These are phyloP conservation scores for Podabrus alpinus DNA, from an alignment of 2,888 invertebrate species.

Conservation along the genomic window DNA sequence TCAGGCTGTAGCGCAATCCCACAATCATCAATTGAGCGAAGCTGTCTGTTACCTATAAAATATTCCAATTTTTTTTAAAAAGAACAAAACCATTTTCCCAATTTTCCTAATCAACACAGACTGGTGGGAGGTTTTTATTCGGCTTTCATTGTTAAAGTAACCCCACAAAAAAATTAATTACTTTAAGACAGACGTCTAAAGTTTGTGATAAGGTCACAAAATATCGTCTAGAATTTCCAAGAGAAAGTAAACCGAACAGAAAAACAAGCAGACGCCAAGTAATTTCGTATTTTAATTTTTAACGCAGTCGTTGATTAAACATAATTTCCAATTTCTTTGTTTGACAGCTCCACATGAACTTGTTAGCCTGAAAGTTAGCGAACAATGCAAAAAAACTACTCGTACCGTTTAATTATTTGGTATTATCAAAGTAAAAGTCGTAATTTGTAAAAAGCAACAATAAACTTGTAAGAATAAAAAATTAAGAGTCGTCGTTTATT, in stretches of 20 bases:
- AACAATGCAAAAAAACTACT: not conserved
- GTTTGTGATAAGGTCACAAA: not conserved
- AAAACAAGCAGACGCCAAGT: not conserved
- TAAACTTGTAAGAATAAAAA: not conserved
- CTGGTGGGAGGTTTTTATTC: not conserved
- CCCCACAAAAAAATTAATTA: not conserved
- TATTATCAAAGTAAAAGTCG: not conserved
- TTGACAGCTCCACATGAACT: not conserved
- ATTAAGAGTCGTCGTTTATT: not conserved
- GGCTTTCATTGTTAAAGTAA: not conserved
- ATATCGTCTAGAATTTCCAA: not conserved
- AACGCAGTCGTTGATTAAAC: not conserved
- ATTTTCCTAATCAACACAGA: not conserved
- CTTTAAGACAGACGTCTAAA: not conserved
- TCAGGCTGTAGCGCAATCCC: no score
- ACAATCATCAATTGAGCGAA: not conserved
- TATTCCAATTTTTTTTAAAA: not conserved
- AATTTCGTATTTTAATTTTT: not conserved
- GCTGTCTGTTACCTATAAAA: not conserved
- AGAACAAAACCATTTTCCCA: not conserved
- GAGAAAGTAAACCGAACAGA: not conserved
- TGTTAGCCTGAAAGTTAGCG: not conserved
- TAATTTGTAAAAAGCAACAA: not conserved
- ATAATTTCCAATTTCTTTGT: not conserved
- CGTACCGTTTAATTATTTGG: not conserved